Conservation (phyloP, 30 jellyfish, hydroid and myxozoan species). For the Turritopsis rubra region DNA sequence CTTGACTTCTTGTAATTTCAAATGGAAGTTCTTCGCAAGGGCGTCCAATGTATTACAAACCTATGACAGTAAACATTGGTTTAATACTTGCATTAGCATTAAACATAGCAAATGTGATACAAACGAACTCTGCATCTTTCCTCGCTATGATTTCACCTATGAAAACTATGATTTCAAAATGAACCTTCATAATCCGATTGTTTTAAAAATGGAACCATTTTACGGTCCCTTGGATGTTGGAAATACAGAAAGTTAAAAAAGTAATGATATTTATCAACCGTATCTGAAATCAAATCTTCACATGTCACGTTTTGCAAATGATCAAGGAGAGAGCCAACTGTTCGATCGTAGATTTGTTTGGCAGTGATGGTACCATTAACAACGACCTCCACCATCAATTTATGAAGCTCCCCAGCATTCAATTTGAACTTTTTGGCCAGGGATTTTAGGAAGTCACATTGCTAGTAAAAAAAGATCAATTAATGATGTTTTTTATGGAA, state of each 20-base stretch:
- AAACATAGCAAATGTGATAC: neutral
- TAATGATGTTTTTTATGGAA: neutral
- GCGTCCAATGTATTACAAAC: conserved; percentile 21
- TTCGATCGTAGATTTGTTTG: conserved; percentile 11
- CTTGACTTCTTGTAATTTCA: conserved; percentile 14
- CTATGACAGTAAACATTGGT: neutral
- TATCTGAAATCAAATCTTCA: conserved; percentile 21
- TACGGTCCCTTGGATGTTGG: too few relatives aligned
- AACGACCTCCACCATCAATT: conserved; percentile 15
- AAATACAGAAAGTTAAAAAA: too few relatives aligned
- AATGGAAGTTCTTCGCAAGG: conserved; percentile 15
- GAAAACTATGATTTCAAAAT: too few relatives aligned
- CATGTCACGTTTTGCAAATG: conserved; percentile 26
- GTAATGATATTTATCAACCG: neutral
- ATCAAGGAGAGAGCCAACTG: conserved; percentile 17
- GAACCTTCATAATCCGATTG: too few relatives aligned
- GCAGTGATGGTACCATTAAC: conserved; percentile 26
- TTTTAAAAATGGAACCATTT: too few relatives aligned
- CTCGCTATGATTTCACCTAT: too few relatives aligned
- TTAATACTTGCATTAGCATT: neutral
- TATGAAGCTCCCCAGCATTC: neutral
- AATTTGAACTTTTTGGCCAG: conserved; percentile 15
- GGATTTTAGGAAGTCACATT: conserved; percentile 7
- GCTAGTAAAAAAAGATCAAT: conserved; percentile 6
- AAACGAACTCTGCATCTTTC: too few relatives aligned